These are phyloP conservation scores for Dicrurus megarhynchus DNA, from an alignment of 2,113 vertebrate species.

Conservation along the genomic window DNA sequence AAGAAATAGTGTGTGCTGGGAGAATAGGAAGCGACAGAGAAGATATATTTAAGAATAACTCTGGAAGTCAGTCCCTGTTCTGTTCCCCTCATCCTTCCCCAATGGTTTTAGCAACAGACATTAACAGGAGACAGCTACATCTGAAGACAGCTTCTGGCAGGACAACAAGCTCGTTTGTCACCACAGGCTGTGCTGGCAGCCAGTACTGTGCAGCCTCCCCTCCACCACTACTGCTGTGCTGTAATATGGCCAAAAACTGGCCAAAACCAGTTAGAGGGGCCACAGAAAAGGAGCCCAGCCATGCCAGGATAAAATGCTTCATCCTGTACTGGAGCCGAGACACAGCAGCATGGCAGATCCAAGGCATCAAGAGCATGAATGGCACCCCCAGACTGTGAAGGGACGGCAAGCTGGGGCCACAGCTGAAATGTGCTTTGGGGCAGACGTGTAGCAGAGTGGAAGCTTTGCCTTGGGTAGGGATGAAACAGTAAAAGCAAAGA, in stretches of 20 bases:
- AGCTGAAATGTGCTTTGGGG: rapidly evolving
- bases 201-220: not conserved
- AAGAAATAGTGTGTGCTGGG: not conserved
- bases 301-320: not conserved
- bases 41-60: not conserved
- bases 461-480: not conserved
- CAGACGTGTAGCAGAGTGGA: rapidly evolving
- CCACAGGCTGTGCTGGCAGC: not conserved
- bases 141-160: not conserved
- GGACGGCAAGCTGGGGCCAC: not conserved
- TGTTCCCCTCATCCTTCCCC: not conserved
- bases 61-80: not conserved
- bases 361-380: not conserved
- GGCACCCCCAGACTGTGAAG: rapidly evolving
- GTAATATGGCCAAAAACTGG: not conserved
- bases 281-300: not conserved
- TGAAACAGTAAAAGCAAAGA: rapidly evolving
- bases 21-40: not conserved
- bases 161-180: not conserved
- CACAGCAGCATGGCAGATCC: not conserved
- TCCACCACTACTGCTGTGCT: not conserved
- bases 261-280: not conserved
- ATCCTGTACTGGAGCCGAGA: not conserved
- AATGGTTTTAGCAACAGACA: not conserved
- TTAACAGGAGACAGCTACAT: not conserved